Percentiles rank a stretch among this genome's conserved stretches.
phyloP scores from a whole-genome alignment of 2,113 vertebrate species.

The Collichthys lucidus region DNA sequence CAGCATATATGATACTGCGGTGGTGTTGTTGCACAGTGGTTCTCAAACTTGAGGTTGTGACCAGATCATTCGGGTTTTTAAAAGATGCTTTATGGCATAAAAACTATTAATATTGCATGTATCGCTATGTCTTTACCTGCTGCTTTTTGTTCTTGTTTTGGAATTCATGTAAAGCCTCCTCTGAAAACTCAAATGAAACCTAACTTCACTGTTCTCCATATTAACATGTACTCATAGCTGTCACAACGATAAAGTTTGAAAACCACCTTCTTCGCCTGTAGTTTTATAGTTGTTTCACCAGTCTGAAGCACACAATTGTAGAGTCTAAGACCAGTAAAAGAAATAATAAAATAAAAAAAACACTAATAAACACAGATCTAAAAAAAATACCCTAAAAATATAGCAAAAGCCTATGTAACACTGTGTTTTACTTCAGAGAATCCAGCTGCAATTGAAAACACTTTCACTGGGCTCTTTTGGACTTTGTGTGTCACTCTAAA shows the following conservation, averaged over 20 bases:
- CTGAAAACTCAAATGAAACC: neutral
- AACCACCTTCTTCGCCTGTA: constrained; percentile 12
- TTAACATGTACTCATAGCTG: neutral
- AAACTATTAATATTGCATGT: neutral
- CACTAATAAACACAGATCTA: constrained; percentile 55
- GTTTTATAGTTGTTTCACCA: constrained; percentile 14
- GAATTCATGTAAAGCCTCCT: neutral
- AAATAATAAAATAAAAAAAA: constrained; percentile 12
- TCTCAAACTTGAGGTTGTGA: constrained; percentile 43
- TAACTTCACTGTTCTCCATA: neutral
- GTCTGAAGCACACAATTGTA: constrained; percentile 79
- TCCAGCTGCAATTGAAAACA: constrained; percentile 68
- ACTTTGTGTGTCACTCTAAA: constrained; percentile 63
- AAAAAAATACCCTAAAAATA: constrained; percentile 53
- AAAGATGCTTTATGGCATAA: neutral
- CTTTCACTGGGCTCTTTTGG: constrained; percentile 51
- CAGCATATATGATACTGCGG: constrained; percentile 11
- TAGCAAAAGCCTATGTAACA: constrained; percentile 57
- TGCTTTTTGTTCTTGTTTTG: neutral
- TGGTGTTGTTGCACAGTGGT: neutral
- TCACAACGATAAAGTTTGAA: constrained; percentile 41
- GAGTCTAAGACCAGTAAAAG: constrained; percentile 59
- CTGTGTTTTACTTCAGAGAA: constrained; percentile 67
- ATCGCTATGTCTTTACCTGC: neutral
- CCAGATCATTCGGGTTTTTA: neutral